Base-by-base conservation (phyloP, 2,113 vertebrate genomes). In the Chinchilla lanigera region DNA sequence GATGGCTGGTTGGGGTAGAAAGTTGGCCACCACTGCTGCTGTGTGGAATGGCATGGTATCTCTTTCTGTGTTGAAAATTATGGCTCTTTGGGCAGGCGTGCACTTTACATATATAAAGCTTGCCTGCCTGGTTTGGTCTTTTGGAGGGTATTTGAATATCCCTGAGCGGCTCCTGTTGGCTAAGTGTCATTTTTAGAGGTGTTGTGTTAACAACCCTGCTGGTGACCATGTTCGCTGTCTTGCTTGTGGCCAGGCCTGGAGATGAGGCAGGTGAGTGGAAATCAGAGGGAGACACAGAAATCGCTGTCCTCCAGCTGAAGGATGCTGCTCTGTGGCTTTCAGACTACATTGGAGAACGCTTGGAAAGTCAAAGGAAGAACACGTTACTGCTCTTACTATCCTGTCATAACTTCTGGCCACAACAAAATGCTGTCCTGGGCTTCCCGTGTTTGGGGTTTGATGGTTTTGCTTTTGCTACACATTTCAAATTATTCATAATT, bases 1-100 rank as follows among this genome's bases (percentile, higher is more conserved):
- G 98, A 98, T 98, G 98, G 98, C 96, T 98, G 96, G 71, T 92
- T 95, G 94, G 97, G 97, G 98, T 69, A 96, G 95, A 88, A 96
- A 98, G 97, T 98, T 98, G 98, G 98, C 98, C 93, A 90, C 50
- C 22, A 60, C 75, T 73, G 92, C 96, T 91, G 95, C 81, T 90
- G 12, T 19, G 1, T 33, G 28, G 75, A 78, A 92, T 30, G 67
- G 93, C 84, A 86, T 73, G 63, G 97, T 86, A 67, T 93, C 92
- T 93, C 0, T 87, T 93, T 98, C 82, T 84, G 0, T 95, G 1
- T 60, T 93, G 86, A 71, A 81, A 82, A 88, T 75, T 52, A 80
- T 33, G 95, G 91, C 92, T 89, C 61, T 89, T 60, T 63, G 41
- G 83, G 33, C 3, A 1, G 20, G 19, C 41, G 17, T 47, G 65